Base-by-base conservation (phyloP, 2,113 vertebrate genomes). In the Boleophthalmus pectinirostris region DNA sequence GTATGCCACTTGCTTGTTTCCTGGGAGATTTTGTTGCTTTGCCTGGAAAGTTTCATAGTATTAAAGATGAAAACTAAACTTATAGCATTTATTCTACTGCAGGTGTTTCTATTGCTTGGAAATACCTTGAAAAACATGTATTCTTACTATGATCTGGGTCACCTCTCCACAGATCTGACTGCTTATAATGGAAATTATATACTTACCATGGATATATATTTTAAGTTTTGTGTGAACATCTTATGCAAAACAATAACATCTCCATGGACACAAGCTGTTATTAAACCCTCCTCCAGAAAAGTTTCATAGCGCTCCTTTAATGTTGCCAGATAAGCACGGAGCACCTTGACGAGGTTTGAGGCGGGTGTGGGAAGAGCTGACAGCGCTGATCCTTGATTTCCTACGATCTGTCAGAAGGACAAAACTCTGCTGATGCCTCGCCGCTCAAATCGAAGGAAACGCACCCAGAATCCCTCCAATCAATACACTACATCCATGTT, bases 401-500 rank as follows among this genome's bases (percentile, higher is more conserved):
- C 77, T 63, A 46, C 9, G 77, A 87, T 66, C 79, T 75, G 82
- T 86, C 79, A 79, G 80, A 82, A 88, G 87, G 87, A 82, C 76
- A 33, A 82, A 85, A 83, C 80, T 75, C 70, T 68, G 82, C 78
- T 82, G 77, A 84, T 82, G 81, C 84, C 56, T 60, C 66, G 78
- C 58, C 8, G 71, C 70, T 82, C 79, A 83, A 82, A 88, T 85
- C 87, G 75, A 49, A 73, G 82, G 75, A 73, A 45, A 66, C 24
- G 78, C 83, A 66, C 33, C 20, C 64, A 85, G 79, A 72, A 84
- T 86, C 89, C 73, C 70, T 80, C 73, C 78, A 66, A 90, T 91
- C 88, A 73, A 91, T 90, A 85, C 46, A 86, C 84, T 84, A 85
- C 81, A 88, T 68, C 77, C 81, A 74, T 89, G 85, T 88, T 89